Evolutionary conservation across 2,888 invertebrate genomes (phyloP).

Genomic region (Drosophila trichaetosa): DNA sequence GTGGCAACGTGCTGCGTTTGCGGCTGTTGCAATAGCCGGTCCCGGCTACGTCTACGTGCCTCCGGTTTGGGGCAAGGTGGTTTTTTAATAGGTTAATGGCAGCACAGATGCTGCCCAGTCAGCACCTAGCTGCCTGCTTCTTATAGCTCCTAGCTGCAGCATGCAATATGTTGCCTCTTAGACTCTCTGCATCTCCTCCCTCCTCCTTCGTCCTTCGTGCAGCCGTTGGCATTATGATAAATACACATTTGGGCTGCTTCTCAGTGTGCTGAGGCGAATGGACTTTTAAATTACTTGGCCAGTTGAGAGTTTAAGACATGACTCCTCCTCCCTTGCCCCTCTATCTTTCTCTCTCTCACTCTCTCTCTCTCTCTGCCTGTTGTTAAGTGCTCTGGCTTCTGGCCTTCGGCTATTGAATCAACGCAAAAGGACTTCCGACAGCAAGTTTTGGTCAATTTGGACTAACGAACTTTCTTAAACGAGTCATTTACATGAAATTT

Average conservation of each 20-base stretch:
- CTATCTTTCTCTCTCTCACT: no score
- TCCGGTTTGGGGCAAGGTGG: conserved; percentile 44
- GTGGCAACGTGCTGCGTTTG: conserved; percentile 74
- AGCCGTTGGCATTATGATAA: conserved; percentile 71
- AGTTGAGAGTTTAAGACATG: conserved; percentile 31
- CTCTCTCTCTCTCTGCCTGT: conserved; percentile 2
- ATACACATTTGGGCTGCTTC: conserved; percentile 67
- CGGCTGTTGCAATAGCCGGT: conserved; percentile 14
- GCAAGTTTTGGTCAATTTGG: conserved; percentile 71
- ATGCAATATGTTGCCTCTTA: conserved; percentile 1
- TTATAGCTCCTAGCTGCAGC: conserved; percentile 11
- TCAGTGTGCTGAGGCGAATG: conserved; percentile 43
- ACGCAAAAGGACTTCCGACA: conserved; percentile 58
- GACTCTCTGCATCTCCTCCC: neutral
- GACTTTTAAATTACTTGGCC: conserved; percentile 71
- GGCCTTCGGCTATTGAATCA: conserved; percentile 67
- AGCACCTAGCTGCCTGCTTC: conserved; percentile 22
- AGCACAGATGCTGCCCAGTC: conserved; percentile 23
- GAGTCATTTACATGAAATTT: conserved; percentile 53
- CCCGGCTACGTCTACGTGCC: conserved; percentile 65
- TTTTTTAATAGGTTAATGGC: conserved; percentile 77
- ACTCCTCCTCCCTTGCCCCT: neutral
- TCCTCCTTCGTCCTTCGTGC: conserved; percentile 22
- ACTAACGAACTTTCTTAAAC: conserved; percentile 46
- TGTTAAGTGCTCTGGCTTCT: conserved; percentile 27